Conservation (phyloP, 2,113 vertebrate species). For the Mormyrus iriodes region DNA sequence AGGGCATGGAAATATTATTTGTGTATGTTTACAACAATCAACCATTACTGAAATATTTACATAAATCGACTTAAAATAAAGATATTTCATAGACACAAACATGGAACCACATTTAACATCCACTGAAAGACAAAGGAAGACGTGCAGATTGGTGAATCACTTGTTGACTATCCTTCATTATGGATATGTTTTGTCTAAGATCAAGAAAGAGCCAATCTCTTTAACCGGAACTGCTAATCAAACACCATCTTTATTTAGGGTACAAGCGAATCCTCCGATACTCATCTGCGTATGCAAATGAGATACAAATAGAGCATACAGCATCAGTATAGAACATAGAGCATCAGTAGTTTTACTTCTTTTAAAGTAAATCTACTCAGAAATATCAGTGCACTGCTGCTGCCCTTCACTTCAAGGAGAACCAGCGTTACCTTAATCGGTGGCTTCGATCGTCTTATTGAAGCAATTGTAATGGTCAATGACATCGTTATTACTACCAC, state of each 20-base stretch:
- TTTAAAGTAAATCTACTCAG: neutral
- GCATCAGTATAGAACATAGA: neutral
- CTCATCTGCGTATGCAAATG: neutral
- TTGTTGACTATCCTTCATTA: neutral
- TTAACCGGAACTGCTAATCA: neutral
- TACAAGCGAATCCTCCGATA: neutral
- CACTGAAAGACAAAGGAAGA: neutral
- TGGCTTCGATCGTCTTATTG: neutral
- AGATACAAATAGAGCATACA: neutral
- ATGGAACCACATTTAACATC: neutral
- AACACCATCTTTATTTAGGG: neutral
- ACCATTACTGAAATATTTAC: neutral
- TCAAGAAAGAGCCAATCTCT: neutral
- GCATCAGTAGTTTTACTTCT: neutral
- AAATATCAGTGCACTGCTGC: neutral
- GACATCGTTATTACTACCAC: neutral
- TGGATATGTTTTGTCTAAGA: neutral
- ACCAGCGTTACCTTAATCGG: neutral
- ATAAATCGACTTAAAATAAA: neutral
- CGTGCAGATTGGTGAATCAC: neutral
- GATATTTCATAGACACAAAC: neutral
- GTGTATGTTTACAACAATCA: neutral
- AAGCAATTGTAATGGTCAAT: neutral
- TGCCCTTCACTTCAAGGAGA: neutral
- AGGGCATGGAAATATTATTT: neutral